Percentiles rank a stretch among this genome's conserved stretches.
phyloP scores from a whole-genome alignment of 2,113 vertebrate species.

The Peromyscus polionotus region DNA sequence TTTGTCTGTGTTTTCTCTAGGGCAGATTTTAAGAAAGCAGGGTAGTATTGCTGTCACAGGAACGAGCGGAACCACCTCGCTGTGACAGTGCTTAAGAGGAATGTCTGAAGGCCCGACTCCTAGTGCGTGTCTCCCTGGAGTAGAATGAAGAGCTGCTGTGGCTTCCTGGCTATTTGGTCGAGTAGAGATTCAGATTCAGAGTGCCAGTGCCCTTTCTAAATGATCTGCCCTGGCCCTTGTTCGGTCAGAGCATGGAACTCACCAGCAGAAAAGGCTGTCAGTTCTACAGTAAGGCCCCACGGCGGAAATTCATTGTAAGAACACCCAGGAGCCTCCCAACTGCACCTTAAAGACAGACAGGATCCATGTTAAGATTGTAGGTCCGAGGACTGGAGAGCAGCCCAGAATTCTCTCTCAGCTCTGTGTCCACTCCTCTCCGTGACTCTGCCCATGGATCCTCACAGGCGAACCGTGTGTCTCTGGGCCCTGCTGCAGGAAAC shows the following conservation, averaged over 20 bases:
- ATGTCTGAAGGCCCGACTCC: slow-evolving; percentile 23
- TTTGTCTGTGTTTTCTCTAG: slow-evolving; percentile 5
- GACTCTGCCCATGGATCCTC: not conserved
- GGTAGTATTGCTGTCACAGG: slow-evolving; percentile 14
- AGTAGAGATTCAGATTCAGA: slow-evolving; percentile 33
- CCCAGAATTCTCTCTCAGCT: not conserved
- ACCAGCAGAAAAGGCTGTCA: not conserved
- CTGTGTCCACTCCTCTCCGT: not conserved
- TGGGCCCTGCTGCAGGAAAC: not conserved
- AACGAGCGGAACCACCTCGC: not conserved
- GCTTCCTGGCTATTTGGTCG: not conserved
- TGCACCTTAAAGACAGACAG: not conserved
- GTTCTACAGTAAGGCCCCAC: not conserved
- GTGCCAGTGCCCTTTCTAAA: not conserved
- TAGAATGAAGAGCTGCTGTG: slow-evolving; percentile 49
- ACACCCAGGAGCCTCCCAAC: not conserved
- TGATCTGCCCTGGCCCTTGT: not conserved
- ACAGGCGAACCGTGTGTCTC: not conserved
- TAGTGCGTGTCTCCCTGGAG: not conserved
- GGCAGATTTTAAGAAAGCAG: slow-evolving; percentile 40
- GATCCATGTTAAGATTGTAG: not conserved
- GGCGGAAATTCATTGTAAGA: not conserved
- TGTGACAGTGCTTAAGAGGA: not conserved
- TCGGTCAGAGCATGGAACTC: not conserved
- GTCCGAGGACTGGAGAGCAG: not conserved